These are phyloP conservation scores for Aplocera efformata DNA, from an alignment of 2,888 invertebrate species.

Conservation along the genomic window DNA sequence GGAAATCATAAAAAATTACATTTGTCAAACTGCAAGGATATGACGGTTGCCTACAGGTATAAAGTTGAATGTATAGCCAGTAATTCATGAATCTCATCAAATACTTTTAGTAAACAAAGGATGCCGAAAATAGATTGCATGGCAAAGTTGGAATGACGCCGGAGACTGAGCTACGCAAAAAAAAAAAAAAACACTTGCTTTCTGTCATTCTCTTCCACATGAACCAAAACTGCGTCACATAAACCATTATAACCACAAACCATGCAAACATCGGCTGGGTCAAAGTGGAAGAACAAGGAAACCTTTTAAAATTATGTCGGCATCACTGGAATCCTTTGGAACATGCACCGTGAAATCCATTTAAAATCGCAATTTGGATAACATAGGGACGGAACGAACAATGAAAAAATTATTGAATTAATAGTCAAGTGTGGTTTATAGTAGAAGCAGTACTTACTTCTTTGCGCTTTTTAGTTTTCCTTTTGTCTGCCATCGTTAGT, in stretches of 20 bases:
- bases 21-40: too few relatives aligned
- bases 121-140: constrained; percentile 46
- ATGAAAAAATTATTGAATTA: neutral
- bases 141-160: constrained; percentile 37
- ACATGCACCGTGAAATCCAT: constrained; percentile 29
- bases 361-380: constrained; percentile 33
- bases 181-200: constrained; percentile 39
- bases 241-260: neutral
- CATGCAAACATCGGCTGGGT: neutral
- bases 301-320: neutral
- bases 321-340: neutral
- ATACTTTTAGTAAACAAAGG: constrained; percentile 39
- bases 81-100: constrained; percentile 19
- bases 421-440: too few relatives aligned
- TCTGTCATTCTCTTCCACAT: constrained; percentile 35
- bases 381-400: neutral
- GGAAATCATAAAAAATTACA: too few relatives aligned
- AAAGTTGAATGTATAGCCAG: constrained; percentile 1
- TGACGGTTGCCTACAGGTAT: neutral
- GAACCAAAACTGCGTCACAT: constrained; percentile 3
- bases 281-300: neutral
- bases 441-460: constrained; percentile 49
- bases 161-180: constrained; percentile 47
- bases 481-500: constrained; percentile 71
- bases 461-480: constrained; percentile 75